A percentile compares a stretch with the other conserved stretches of the same genome.
Conservation (phyloP, 2,797 vertebrate species). For the Neopelma chrysocephalum region DNA sequence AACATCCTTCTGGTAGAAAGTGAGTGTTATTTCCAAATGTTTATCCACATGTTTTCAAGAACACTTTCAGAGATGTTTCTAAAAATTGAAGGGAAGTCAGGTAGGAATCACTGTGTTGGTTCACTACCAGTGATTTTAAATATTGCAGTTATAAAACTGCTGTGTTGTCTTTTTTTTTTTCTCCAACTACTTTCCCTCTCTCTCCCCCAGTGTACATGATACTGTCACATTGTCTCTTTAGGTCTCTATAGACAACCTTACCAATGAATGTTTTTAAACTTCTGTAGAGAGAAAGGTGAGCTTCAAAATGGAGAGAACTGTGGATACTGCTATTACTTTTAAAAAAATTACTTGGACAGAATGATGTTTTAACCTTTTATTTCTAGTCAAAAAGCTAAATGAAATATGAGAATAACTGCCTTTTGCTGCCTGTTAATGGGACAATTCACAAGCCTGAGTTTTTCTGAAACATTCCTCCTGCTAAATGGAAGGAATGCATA, state of each 20-base stretch:
- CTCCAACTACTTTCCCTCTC: neutral
- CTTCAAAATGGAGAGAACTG: neutral
- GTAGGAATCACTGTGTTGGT: neutral
- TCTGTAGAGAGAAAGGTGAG: neutral
- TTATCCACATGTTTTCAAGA: neutral
- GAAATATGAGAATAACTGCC: neutral
- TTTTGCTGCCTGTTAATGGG: neutral
- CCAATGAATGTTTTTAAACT: neutral
- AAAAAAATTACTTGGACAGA: neutral
- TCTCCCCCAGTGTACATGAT: neutral
- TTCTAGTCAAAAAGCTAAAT: neutral
- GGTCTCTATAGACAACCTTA: neutral
- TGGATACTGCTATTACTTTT: neutral
- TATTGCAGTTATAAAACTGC: neutral
- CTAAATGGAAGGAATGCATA: neutral
- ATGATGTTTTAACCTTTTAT: neutral
- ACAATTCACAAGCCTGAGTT: neutral
- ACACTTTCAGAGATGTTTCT: neutral
- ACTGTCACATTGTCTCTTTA: neutral
- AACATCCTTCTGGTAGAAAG: neutral
- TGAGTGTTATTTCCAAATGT: neutral
- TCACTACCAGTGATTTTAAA: neutral
- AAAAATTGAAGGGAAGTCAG: neutral
- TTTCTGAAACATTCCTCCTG: neutral
- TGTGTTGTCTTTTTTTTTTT: accelerated